Evolutionary conservation across 2,113 vertebrate species (phyloP), one percentile per base, ranked within the genome.

Genomic region (Tylochromis polylepis): DNA sequence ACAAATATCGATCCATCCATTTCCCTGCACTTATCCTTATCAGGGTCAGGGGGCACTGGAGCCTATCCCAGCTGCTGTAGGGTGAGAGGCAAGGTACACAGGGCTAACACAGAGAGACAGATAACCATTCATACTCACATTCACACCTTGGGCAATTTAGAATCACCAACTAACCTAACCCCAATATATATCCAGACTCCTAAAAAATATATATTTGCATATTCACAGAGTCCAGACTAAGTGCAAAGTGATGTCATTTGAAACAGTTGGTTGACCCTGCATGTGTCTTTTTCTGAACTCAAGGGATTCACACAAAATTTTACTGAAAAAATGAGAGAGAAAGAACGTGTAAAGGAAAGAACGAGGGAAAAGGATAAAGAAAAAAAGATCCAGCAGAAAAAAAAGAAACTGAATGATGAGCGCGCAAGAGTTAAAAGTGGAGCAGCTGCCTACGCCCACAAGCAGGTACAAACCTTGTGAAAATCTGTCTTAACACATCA

Each of bases 251-350:
- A 72, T 46, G 67, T 46, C 41, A 46, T 29, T 41, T 46, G 22
- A 72, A 72, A 46, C 11, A 72, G 22, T 46, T 72, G 22, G 15
- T 81, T 43, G 24, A 60, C 18, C 31, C n/a, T 62, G 11, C 2
- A 41, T 67, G 46, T 87, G 29, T 29, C 16, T 82, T 51, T 83
- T 22, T 93, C 38, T 72, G n/a, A 24, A 3, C 51, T 82, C 3
- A 85, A 98, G 98, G 94, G 96, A 85, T 94, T 97, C 56, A 79
- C 96, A 56, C 95, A 89, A 81, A 97, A 97, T 79, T 59, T 94
- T 43, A 96, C 95, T 0, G 95, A 95, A 90, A 89, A 81, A 79
- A 51, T 59, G 6, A 92, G 65, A 87, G 95, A 96, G 79, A 92
- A 95, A 6, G 94, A 95, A 2, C 81, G 15, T 49, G 88, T 87